A percentile compares a stretch with the other conserved stretches of the same genome.
Conservation (phyloP, 1,140 invertebrate species). For the Trinorchestia longiramus region DNA sequence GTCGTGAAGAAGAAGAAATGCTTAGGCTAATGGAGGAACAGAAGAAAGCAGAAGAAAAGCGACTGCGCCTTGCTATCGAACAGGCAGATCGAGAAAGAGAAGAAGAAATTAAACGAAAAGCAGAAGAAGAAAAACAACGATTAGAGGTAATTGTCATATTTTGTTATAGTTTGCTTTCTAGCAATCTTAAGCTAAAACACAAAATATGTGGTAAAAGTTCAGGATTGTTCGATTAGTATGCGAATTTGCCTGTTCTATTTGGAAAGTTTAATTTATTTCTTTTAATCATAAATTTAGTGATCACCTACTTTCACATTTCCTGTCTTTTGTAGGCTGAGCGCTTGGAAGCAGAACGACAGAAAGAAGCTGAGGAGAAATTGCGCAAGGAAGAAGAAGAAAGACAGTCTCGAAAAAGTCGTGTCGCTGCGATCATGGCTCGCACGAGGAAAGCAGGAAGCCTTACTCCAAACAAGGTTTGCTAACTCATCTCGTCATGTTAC, state of each 20-base stretch:
- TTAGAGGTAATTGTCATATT: constrained; percentile 61
- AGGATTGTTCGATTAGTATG: background rate
- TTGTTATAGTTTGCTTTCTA: background rate
- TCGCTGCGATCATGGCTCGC: constrained; percentile 86
- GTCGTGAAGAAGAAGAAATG: constrained; percentile 86
- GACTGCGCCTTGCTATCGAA: constrained; percentile 69
- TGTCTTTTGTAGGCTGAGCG: constrained; percentile 71
- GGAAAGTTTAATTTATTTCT: background rate
- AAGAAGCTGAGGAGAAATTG: constrained; percentile 74
- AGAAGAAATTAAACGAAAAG: constrained; percentile 64
- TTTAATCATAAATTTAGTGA: background rate
- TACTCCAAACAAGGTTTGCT: constrained; percentile 70
- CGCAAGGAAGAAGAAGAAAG: constrained; percentile 85
- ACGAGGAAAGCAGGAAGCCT: constrained; percentile 76
- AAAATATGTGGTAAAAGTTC: background rate
- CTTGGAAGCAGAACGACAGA: constrained; percentile 68
- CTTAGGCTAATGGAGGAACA: constrained; percentile 70
- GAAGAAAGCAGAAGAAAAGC: constrained; percentile 65
- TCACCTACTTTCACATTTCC: background rate
- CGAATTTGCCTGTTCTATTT: background rate
- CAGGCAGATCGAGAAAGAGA: constrained; percentile 67
- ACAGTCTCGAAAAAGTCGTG: constrained; percentile 80
- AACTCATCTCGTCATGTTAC: background rate
- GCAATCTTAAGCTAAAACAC: too few relatives aligned
- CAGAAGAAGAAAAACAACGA: constrained; percentile 68